A percentile compares a stretch with the other conserved stretches of the same genome.
These are phyloP conservation scores for Portevinia maculata DNA, from an alignment of 2,888 invertebrate species.

Conservation along the genomic window DNA sequence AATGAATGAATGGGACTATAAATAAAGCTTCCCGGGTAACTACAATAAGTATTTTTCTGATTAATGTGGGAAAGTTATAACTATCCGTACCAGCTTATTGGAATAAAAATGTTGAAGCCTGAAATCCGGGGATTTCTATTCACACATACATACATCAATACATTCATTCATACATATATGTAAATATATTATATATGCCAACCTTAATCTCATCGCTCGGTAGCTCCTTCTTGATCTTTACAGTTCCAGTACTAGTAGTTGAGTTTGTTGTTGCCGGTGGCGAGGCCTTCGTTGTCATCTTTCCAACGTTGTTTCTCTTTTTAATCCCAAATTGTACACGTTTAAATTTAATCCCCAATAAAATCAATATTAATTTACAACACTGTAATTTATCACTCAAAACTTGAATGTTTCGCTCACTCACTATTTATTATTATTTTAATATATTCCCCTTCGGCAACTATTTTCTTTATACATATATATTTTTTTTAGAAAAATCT, in stretches of 20 bases:
- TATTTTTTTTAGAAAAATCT: constrained; percentile 9
- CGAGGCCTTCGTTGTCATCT: constrained; percentile 85
- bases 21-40: too few species aligned
- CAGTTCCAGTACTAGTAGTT: constrained; percentile 74
- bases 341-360: background rate
- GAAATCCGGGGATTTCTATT: too few species aligned
- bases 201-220: constrained; percentile 91
- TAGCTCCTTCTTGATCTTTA: constrained; percentile 87
- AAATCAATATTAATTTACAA: constrained; percentile 23
- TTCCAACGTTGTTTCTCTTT: background rate
- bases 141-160: too few species aligned
- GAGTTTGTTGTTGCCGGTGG: constrained; percentile 78
- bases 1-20: too few species aligned
- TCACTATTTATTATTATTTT: constrained; percentile 13
- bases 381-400: constrained; percentile 42
- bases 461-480: background rate
- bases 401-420: constrained; percentile 43
- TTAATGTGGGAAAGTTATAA: too few species aligned
- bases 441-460: constrained; percentile 5
- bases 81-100: too few species aligned
- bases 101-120: too few species aligned
- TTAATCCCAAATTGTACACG: constrained; percentile 25
- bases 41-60: too few species aligned
- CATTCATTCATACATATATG: too few species aligned
- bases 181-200: constrained; percentile 76